Evolutionary conservation across 1,140 invertebrate species (phyloP).

Genomic region (Microplitis demolitor): DNA sequence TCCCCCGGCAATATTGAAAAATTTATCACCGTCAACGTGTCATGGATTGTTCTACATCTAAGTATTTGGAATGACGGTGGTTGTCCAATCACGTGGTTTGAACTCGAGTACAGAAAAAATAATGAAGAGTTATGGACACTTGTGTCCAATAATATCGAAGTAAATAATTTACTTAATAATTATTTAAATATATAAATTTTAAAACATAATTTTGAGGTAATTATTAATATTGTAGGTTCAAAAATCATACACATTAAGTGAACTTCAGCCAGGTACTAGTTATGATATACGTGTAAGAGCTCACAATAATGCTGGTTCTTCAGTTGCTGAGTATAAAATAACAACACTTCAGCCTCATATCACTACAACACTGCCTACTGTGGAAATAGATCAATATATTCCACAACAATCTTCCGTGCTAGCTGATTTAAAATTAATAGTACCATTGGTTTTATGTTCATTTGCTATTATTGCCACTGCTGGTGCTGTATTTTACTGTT

Average conservation of each 20-base stretch:
- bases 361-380: constrained; percentile 59
- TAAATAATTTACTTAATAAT: constrained; percentile 26
- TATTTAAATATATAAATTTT: too few relatives aligned
- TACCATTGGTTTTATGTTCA: constrained; percentile 56
- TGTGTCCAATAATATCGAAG: constrained; percentile 66
- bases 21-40: constrained; percentile 85
- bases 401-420: constrained; percentile 56
- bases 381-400: constrained; percentile 58
- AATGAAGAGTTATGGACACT: constrained; percentile 65
- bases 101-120: constrained; percentile 76
- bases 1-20: constrained; percentile 65
- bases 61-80: constrained; percentile 88
- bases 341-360: constrained; percentile 77
- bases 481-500: constrained; percentile 59
- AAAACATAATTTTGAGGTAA: too few relatives aligned
- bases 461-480: constrained; percentile 56
- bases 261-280: constrained; percentile 81
- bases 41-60: constrained; percentile 85
- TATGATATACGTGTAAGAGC: constrained; percentile 88
- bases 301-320: constrained; percentile 90
- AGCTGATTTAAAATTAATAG: constrained; percentile 56
- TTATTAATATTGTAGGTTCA: constrained; percentile 52
- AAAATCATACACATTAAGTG: constrained; percentile 77
- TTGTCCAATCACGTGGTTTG: constrained; percentile 86
- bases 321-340: constrained; percentile 85